These are phyloP conservation scores for Heliconius hortense DNA, from an alignment of 2,888 invertebrate species.

Conservation along the genomic window DNA sequence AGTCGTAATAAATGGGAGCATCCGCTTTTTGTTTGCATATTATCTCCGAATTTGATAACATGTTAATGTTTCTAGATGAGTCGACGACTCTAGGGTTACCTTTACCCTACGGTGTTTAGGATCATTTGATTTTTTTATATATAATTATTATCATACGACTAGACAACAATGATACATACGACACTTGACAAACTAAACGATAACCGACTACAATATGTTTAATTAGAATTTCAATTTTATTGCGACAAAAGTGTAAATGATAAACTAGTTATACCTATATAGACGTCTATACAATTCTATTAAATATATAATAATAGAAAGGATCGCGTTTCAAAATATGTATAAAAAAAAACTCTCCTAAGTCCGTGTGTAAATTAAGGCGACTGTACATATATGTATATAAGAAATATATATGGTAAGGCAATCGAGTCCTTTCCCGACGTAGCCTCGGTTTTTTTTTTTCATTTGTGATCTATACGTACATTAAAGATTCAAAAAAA, in stretches of 20 bases:
- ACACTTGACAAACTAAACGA: conserved; percentile 13
- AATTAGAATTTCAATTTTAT: conserved; percentile 25
- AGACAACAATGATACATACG: not conserved
- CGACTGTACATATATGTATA: conserved; percentile 73
- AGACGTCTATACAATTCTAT: conserved; percentile 28
- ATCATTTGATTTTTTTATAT: conserved; percentile 10
- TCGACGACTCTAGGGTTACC: conserved; percentile 23
- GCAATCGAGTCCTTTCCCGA: conserved; percentile 59
- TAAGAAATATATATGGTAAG: conserved; percentile 47
- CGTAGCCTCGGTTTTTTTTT: conserved; percentile 59
- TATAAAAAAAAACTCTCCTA: conserved; percentile 54
- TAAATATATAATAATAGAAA: conserved; percentile 6
- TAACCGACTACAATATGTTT: conserved; percentile 14
- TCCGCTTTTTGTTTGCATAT: conserved; percentile 12
- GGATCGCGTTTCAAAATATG: conserved; percentile 41
- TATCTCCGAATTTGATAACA: conserved; percentile 28
- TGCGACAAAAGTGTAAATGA: conserved; percentile 26
- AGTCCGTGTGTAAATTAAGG: conserved; percentile 56
- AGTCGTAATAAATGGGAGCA: conserved; percentile 18
- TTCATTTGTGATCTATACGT: conserved; percentile 68
- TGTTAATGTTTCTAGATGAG: conserved; percentile 21
- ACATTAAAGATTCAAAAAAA: conserved; percentile 45
- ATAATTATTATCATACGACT: not conserved
- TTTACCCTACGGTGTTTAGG: conserved; percentile 14
- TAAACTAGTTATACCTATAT: conserved; percentile 35